These are phyloP conservation scores for Himalopsyche tibetana DNA, from an alignment of 2,888 invertebrate species.

Conservation along the genomic window DNA sequence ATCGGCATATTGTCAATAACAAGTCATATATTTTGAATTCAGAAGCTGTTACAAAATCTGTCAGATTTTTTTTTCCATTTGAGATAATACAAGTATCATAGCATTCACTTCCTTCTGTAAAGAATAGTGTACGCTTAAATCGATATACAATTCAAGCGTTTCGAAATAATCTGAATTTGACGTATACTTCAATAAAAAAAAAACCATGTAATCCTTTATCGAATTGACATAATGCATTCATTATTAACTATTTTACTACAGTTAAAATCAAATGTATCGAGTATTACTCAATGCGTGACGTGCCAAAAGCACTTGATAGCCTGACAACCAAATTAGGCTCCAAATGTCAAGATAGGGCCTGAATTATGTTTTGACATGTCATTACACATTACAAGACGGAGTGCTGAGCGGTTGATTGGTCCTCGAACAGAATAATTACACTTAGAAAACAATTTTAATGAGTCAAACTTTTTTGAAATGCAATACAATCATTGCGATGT, in stretches of 20 bases:
- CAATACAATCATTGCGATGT: not conserved
- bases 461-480: slow-evolving; percentile 33
- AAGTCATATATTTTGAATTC: slow-evolving; percentile 22
- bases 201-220: slow-evolving; percentile 11
- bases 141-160: not conserved
- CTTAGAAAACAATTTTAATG: slow-evolving; percentile 28
- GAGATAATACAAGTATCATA: not conserved
- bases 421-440: slow-evolving; percentile 28
- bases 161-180: not conserved
- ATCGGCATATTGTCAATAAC: slow-evolving; percentile 13
- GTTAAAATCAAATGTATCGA: not conserved
- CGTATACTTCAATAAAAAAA: not conserved
- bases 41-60: slow-evolving; percentile 10
- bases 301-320: slow-evolving; percentile 18
- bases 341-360: slow-evolving; percentile 47
- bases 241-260: not conserved
- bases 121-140: not conserved
- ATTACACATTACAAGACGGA: slow-evolving; percentile 41
- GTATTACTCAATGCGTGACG: slow-evolving; percentile 16
- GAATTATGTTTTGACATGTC: slow-evolving; percentile 41
- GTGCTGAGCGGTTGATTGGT: slow-evolving; percentile 34
- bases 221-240: slow-evolving; percentile 20
- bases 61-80: not conserved
- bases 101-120: slow-evolving; percentile 19
- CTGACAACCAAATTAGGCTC: slow-evolving; percentile 24